Evolutionary conservation across 2,797 vertebrate species (phyloP).

Genomic region (Tolypeutes matacus): DNA sequence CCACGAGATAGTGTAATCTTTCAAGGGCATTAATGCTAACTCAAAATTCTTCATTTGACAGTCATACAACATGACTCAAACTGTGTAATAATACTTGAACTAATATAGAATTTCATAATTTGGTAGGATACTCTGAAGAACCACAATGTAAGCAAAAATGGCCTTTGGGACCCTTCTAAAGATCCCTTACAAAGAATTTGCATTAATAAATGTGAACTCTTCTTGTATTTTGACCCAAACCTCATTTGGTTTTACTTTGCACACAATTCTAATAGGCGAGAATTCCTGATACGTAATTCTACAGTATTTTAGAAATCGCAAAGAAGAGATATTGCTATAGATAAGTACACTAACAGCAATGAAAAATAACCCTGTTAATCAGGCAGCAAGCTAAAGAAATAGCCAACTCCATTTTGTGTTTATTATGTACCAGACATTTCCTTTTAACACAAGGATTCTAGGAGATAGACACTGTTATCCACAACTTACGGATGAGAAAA

Average conservation of each 20-base stretch:
- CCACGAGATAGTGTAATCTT: neutral
- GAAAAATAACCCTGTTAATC: neutral
- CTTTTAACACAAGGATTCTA: neutral
- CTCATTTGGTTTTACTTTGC: neutral
- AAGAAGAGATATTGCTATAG: neutral
- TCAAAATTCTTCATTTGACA: neutral
- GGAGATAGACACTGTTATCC: neutral
- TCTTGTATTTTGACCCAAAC: neutral
- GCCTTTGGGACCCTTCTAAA: neutral
- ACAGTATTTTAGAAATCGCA: neutral
- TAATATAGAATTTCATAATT: constrained; percentile 36
- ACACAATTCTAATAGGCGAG: neutral
- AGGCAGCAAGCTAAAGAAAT: neutral
- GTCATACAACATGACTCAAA: neutral
- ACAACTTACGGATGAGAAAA: neutral
- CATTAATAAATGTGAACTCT: neutral
- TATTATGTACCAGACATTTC: neutral
- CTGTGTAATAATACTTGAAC: neutral
- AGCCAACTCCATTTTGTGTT: neutral
- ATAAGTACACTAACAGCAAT: neutral
- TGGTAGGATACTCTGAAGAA: neutral
- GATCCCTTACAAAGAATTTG: neutral
- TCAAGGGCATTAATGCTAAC: neutral
- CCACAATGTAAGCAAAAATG: neutral
- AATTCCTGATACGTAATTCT: neutral